phyloP scores from a whole-genome alignment of 1,140 invertebrate species.

The Patella vulgata region DNA sequence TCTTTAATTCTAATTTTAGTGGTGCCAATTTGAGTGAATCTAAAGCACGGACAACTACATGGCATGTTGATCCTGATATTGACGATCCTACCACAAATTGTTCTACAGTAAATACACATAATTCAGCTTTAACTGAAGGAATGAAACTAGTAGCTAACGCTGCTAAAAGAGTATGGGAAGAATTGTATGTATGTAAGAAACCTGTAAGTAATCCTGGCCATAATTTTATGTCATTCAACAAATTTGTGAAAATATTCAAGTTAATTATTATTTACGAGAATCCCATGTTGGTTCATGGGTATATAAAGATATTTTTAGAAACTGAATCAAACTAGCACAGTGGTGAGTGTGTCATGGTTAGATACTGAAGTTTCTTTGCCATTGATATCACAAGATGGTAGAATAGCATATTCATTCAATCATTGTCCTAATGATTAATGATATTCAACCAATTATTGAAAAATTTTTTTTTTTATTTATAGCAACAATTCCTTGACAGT shows the following conservation, averaged over 20 bases:
- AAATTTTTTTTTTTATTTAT: too few relatives aligned
- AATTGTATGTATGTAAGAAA: conserved; percentile 95
- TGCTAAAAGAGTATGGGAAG: conserved; percentile 95
- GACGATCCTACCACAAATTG: conserved; percentile 1
- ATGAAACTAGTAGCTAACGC: conserved; percentile 87
- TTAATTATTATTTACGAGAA: background rate
- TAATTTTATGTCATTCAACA: background rate
- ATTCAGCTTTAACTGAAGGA: conserved; percentile 74
- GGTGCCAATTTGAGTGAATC: conserved; percentile 44
- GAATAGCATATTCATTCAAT: too few relatives aligned
- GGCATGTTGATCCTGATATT: conserved; percentile 82
- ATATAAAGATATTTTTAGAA: background rate
- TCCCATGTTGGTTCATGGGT: conserved; percentile 20
- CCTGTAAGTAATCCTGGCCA: conserved; percentile 73
- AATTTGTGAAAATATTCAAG: background rate
- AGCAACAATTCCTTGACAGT: too few relatives aligned
- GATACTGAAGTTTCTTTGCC: too few relatives aligned
- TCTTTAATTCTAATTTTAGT: conserved; percentile 25
- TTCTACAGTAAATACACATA: background rate
- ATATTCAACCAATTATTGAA: too few relatives aligned
- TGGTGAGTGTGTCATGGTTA: too few relatives aligned
- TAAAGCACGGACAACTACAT: conserved; percentile 78
- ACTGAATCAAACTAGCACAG: too few relatives aligned
- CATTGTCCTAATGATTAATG: too few relatives aligned
- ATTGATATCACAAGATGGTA: too few relatives aligned